A percentile compares a stretch with the other conserved stretches of the same genome.
phyloP scores from a whole-genome alignment of 2,113 vertebrate species.

The Pituophis catenifer region DNA sequence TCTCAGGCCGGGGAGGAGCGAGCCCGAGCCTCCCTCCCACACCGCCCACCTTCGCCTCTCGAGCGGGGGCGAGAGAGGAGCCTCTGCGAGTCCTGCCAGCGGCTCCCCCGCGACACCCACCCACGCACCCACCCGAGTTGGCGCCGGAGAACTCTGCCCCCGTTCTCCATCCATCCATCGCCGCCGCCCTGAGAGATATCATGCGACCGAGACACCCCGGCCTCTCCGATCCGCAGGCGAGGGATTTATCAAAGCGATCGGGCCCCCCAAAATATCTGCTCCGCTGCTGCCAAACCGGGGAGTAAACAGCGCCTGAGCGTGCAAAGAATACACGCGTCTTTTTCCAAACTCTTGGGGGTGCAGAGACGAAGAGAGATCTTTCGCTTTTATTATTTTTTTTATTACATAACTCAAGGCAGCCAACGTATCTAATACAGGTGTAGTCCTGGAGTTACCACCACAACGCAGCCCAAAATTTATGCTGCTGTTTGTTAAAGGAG shows the following conservation, averaged over 20 bases:
- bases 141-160: neutral
- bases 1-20: slow-evolving; percentile 13
- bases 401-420: neutral
- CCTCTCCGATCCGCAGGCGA: neutral
- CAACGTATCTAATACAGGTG: neutral
- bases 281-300: neutral
- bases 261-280: neutral
- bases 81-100: neutral
- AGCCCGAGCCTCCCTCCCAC: neutral
- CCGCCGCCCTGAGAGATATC: neutral
- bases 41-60: neutral
- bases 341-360: neutral
- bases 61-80: neutral
- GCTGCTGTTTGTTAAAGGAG: too few species aligned
- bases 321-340: neutral
- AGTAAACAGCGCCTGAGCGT: neutral
- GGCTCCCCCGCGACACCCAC: neutral
- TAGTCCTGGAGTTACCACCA: too few species aligned
- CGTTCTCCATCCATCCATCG: neutral
- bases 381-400: neutral
- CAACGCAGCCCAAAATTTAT: too few species aligned
- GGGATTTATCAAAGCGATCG: neutral
- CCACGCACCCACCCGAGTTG: neutral
- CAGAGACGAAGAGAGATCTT: neutral
- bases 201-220: neutral